Conservation (phyloP, 2,888 invertebrate genomes). For the Agapostemon virescens region DNA sequence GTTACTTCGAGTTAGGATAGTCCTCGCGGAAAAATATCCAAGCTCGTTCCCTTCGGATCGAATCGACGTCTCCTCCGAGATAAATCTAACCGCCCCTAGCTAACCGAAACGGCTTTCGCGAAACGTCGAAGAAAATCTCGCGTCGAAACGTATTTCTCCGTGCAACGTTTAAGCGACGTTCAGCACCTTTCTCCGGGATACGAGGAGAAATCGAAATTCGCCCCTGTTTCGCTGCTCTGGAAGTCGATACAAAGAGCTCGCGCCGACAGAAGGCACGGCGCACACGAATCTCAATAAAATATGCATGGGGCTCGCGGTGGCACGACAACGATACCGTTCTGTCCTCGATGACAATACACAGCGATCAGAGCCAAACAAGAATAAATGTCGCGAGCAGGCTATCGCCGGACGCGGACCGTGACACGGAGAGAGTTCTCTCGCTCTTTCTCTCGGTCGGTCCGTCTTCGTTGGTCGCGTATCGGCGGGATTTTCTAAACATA, state of each 20-base stretch:
- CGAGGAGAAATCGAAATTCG: slow-evolving; percentile 9
- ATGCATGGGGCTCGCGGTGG: background rate
- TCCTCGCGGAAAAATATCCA: slow-evolving; percentile 16
- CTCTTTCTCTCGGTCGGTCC: background rate
- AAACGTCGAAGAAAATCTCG: background rate
- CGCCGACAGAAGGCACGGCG: background rate
- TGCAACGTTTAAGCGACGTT: background rate
- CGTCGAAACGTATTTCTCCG: background rate
- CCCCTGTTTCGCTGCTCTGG: background rate
- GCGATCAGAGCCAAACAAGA: background rate
- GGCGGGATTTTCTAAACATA: slow-evolving; percentile 47
- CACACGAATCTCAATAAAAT: slow-evolving; percentile 18
- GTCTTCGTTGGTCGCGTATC: background rate
- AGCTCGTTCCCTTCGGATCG: background rate
- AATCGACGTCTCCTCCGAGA: slow-evolving; percentile 1
- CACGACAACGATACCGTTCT: background rate
- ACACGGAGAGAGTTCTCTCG: background rate
- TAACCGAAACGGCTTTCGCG: background rate
- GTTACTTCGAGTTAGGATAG: slow-evolving; percentile 26
- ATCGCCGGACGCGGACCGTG: background rate
- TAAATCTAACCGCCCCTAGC: background rate
- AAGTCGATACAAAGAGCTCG: slow-evolving; percentile 6
- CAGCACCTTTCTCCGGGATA: background rate
- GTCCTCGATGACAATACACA: slow-evolving; percentile 12
- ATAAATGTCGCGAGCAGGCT: slow-evolving; percentile 18